Base-by-base conservation (phyloP, 1,140 invertebrate genomes). In the Schlechtendalia chinensis region DNA sequence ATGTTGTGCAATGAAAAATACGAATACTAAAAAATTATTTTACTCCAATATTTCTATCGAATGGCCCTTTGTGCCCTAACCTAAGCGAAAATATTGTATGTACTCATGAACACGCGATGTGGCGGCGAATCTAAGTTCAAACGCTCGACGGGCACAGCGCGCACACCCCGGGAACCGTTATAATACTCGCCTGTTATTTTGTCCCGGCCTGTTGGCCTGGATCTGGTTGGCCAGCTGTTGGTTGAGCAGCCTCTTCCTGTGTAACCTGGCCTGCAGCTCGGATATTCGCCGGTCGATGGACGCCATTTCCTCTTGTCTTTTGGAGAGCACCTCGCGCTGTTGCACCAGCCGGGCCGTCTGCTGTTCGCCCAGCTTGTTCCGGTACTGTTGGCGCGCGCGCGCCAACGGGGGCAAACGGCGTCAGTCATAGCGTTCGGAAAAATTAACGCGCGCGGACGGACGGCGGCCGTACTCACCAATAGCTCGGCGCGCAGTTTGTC, bases 331-430 rank as follows among this genome's bases (percentile, higher is more conserved):
- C 82, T 96, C 93, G 65, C 94, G 89, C 86, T 97, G 95, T 82
- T 94, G 91, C 72, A 92, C 91, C 77, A 98, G 88, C 81, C 94
- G 89, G 54, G 91, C 92, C 85, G 94, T 96, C 86, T 98, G 96
- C 85, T 98, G 94, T 85, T 97, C 93, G 86, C 96, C 96, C 85
- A 98, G 87, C 86, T 97, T 97, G 87, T 97, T 97, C 29, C 96
- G 94, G 86, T 96, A 96, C 95, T 98, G 87, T 0, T 27, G 8
- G 47, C 8, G 12, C 8, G 12, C 5, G 14, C 8, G 14, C 8
- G 14, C 47, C 5, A 50, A 50, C 39, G 39, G 39, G 10, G 12
- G 12, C 12, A 50, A 50, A 39, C 32, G 32, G 3, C 32, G 32
- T 39, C 8, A 39, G 32, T 39, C n/a, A n/a, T n/a, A n/a, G n/a